A percentile compares a stretch with the other conserved stretches of the same genome.
Conservation (phyloP, 2,797 vertebrate species). For the Cygnus olor region DNA sequence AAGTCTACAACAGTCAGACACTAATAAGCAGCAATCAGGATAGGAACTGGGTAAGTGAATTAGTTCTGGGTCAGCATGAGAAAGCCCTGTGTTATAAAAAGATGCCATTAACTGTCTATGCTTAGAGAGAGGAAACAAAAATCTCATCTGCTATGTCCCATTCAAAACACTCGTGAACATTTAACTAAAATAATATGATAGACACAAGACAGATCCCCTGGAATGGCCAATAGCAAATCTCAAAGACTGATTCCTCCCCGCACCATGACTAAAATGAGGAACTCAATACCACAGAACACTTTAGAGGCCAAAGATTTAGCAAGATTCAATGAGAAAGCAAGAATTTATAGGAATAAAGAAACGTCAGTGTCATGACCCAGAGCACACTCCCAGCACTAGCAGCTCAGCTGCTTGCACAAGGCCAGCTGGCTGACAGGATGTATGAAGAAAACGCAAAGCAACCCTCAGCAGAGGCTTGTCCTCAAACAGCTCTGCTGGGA, state of each 20-base stretch:
- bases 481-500: not conserved
- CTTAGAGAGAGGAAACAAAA: not conserved
- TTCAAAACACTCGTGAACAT: not conserved
- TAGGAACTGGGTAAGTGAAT: not conserved
- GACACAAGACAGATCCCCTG: not conserved
- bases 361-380: not conserved
- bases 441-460: not conserved
- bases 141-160: not conserved
- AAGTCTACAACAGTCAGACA: not conserved
- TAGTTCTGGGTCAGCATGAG: not conserved
- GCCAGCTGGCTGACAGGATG: not conserved
- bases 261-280: not conserved
- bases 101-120: not conserved
- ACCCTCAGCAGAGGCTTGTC: not conserved
- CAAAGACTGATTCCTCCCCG: not conserved
- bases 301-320: not conserved
- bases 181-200: not conserved
- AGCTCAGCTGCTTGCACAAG: not conserved
- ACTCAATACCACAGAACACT: not conserved
- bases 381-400: not conserved
- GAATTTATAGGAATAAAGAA: not conserved
- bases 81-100: not conserved
- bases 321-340: not conserved
- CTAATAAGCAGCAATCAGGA: not conserved
- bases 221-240: not conserved